Conservation (phyloP, 1,140 invertebrate species). For the Bombus impatiens region DNA sequence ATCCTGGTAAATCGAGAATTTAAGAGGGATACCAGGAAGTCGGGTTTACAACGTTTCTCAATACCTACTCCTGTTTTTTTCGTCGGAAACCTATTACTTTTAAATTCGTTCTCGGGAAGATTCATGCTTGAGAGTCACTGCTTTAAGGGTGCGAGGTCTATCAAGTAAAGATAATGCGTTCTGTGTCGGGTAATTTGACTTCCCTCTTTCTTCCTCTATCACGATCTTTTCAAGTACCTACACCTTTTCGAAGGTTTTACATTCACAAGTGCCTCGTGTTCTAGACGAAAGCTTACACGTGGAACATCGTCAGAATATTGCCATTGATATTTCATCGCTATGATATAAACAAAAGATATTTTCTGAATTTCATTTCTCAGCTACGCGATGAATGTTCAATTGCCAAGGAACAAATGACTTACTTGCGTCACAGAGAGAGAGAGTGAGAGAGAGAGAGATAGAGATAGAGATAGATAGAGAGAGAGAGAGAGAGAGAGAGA, state of each 20-base stretch:
- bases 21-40: slow-evolving; percentile 63
- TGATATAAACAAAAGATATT: no score
- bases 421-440: no score
- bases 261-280: slow-evolving; percentile 42
- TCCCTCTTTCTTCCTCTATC: slow-evolving; percentile 46
- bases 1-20: slow-evolving; percentile 70
- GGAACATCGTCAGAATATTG: no score
- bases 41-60: slow-evolving; percentile 67
- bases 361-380: no score
- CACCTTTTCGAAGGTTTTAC: slow-evolving; percentile 57
- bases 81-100: slow-evolving; percentile 34
- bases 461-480: no score
- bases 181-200: slow-evolving; percentile 79
- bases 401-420: no score
- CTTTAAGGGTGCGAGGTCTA: slow-evolving; percentile 68
- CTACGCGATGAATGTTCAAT: no score
- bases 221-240: slow-evolving; percentile 39
- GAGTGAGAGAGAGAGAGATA: no score
- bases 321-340: no score
- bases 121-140: slow-evolving; percentile 69
- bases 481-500: no score
- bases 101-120: slow-evolving; percentile 23
- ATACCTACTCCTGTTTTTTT: slow-evolving; percentile 32
- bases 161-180: slow-evolving; percentile 81
- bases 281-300: neutral